phyloP scores from a whole-genome alignment of 1,140 invertebrate genomes.

The Capitella teleta region DNA sequence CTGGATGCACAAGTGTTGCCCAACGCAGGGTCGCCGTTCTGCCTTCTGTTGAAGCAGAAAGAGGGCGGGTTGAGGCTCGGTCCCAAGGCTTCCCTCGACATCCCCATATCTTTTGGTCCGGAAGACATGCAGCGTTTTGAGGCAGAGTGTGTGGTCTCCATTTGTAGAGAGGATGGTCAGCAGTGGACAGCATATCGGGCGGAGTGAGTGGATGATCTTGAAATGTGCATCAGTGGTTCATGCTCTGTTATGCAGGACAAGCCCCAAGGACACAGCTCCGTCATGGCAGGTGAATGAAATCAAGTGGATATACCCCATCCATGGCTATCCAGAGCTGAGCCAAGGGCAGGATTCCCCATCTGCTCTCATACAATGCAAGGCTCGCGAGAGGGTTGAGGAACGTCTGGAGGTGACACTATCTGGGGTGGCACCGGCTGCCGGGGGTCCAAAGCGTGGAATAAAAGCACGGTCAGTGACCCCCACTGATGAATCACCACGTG shows the following conservation, averaged over 20 bases:
- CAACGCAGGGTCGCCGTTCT: slow-evolving; percentile 25
- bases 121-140: slow-evolving; percentile 33
- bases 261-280: background rate
- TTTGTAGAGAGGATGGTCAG: slow-evolving; percentile 24
- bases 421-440: slow-evolving; percentile 24
- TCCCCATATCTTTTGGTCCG: slow-evolving; percentile 40
- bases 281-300: slow-evolving; percentile 24
- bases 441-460: slow-evolving; percentile 24
- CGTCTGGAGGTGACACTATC: slow-evolving; percentile 32
- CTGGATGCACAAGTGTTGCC: background rate
- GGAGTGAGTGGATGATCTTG: too few relatives aligned
- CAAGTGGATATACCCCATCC: slow-evolving; percentile 33
- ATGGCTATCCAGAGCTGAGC: slow-evolving; percentile 30
- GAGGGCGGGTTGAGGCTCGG: slow-evolving; percentile 23
- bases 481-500: slow-evolving; percentile 18
- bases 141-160: slow-evolving; percentile 26
- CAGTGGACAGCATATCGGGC: slow-evolving; percentile 29
- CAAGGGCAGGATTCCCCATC: slow-evolving; percentile 20
- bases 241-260: too few relatives aligned
- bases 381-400: slow-evolving; percentile 26
- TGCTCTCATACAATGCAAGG: slow-evolving; percentile 25
- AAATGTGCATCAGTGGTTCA: too few relatives aligned
- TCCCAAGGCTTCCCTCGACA: slow-evolving; percentile 37
- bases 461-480: slow-evolving; percentile 24
- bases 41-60: slow-evolving; percentile 31